These are phyloP conservation scores for Drosophila elegans DNA, from an alignment of 1,140 invertebrate species.

Conservation along the genomic window DNA sequence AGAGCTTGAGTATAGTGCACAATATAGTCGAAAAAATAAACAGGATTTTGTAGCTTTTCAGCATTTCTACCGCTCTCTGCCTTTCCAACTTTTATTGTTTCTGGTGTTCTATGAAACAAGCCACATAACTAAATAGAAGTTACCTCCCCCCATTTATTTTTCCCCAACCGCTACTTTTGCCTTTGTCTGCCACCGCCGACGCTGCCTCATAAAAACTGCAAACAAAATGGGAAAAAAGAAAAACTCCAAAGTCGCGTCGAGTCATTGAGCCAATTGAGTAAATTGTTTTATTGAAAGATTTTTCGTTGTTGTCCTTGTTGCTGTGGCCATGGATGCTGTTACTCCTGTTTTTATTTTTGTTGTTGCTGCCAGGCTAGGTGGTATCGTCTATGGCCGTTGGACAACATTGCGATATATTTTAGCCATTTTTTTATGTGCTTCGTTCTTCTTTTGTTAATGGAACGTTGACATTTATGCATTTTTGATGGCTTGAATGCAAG, in stretches of 20 bases:
- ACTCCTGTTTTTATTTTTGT: slow-evolving; percentile 9
- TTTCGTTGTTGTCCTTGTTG: slow-evolving; percentile 64
- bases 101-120: slow-evolving; percentile 55
- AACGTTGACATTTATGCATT: slow-evolving; percentile 75
- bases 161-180: slow-evolving; percentile 10
- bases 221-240: slow-evolving; percentile 44
- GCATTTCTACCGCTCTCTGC: slow-evolving; percentile 4
- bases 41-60: neutral
- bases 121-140: slow-evolving; percentile 79
- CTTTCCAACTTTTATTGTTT: slow-evolving; percentile 21
- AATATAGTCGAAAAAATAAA: neutral
- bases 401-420: slow-evolving; percentile 35
- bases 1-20: too few species aligned
- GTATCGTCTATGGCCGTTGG: slow-evolving; percentile 14
- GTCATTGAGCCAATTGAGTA: slow-evolving; percentile 82
- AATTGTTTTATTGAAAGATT: slow-evolving; percentile 83
- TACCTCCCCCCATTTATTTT: slow-evolving; percentile 11
- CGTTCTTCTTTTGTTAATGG: slow-evolving; percentile 29
- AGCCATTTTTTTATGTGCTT: slow-evolving; percentile 10
- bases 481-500: slow-evolving; percentile 61
- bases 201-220: slow-evolving; percentile 68
- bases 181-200: slow-evolving; percentile 46
- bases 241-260: slow-evolving; percentile 63
- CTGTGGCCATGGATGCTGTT: slow-evolving; percentile 31
- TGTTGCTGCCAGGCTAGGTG: slow-evolving; percentile 15